Evolutionary conservation across 2,888 invertebrate species (phyloP), one percentile per base, ranked within the genome.

Genomic region (Drosophila tanythrix): DNA sequence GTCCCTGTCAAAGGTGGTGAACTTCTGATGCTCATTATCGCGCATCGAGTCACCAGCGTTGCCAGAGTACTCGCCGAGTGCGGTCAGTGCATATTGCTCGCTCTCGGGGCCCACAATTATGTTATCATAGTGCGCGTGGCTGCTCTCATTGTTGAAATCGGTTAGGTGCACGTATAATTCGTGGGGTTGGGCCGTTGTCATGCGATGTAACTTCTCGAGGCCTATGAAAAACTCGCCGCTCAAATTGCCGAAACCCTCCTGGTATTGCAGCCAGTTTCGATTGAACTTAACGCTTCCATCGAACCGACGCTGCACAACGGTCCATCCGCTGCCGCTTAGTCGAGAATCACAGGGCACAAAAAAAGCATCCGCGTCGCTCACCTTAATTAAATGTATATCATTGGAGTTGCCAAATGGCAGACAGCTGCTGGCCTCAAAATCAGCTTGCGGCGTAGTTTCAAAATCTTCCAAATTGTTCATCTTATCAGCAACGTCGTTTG

Each of bases 151-250:
- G 18, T 94, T 93, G 70, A 94, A 94, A 67, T 95, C 95, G 75
- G 95, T 94, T 84, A 96, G 88, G 75, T 96, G 95, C 8, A 96
- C 93, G 56, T 95, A 92, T 58, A 96, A 88, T 83, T 96, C 94
- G 63, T 94, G 93, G 0, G 77, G 71, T 31, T 94, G 90, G 3
- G 68, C 55, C 10, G 31, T 18, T 8, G 91, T 92, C 51, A 91
- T 64, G 5, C 93, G 94, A 90, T 95, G 94, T 2, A 96, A 92
- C 79, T 96, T 95, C 72, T 96, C 96, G 73, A 96, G 89, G 1
- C 96, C 96, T 11, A 96, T 92, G 95, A 96, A 96, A 88, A 95
- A 96, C 89, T 96, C 96, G 0, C 95, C 94, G 0, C 94, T 94
- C 27, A 95, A 92, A 85, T 96, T 95, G 2, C 96, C 96, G 83